Base-by-base conservation (phyloP, 2,888 invertebrate species). In the Andricus curvator region DNA sequence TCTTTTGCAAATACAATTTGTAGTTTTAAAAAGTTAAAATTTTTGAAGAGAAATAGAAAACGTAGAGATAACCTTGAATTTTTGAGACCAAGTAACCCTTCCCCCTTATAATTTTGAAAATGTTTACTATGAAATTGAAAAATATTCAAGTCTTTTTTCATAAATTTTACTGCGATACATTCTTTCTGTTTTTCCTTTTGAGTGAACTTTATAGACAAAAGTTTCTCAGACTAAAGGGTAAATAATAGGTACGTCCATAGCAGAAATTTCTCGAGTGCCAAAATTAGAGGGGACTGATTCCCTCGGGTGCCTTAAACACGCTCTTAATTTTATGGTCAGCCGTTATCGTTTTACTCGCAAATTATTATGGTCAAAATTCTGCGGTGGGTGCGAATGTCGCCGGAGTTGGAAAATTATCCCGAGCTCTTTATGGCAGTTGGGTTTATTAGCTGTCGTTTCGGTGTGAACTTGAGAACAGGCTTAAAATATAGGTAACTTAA, bases 381-480 rank as follows among this genome's bases (percentile, higher is more conserved):
- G 78, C 79, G 79, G 74, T 62, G 68, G 82, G 80, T 65, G 65
- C 81, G 83, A 81, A 79, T 81, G 86, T 84, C 85, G 84, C 74
- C 64, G 44, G 85, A 83, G 85, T 88, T 88, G 83, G 84, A 83
- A 86, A 88, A 89, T 86, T 87, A 88, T 86, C 88, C 80, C 80
- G 79, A 78, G 84, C 82, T 82, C 86, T 89, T 90, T 89, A 90
- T 87, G 86, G 89, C 86, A 85, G 87, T 85, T 83, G 81, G 85
- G 88, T 91, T 90, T 90, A 91, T 91, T 91, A 91, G 89, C 86
- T 86, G 85, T 84, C 87, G 86, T 89, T 89, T 88, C 84, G 79
- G 81, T 77, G 82, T 80, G 68, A 83, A 85, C 82, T 81, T 78
- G 51, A 81, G 48, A 76, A 80, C 77, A 29, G 22, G 56, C 78